These are phyloP conservation scores for Oceanites oceanicus DNA, from an alignment of 2,113 vertebrate genomes.

Conservation along the genomic window DNA sequence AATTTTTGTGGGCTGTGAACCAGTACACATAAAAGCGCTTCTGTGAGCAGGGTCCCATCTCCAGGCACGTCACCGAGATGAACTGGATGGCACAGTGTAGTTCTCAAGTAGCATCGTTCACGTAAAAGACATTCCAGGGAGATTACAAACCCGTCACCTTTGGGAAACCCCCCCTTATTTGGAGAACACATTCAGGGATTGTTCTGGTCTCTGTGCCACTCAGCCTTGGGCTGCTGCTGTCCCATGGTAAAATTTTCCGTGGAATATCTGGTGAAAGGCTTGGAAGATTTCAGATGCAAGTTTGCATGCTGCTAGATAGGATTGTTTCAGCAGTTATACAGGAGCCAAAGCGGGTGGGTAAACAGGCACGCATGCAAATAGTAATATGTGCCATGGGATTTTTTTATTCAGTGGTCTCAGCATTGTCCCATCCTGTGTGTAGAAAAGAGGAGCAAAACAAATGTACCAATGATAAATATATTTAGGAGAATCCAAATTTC, in stretches of 20 bases:
- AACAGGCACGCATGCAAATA: accelerated
- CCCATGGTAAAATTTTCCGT: not conserved
- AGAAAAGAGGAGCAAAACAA: not conserved
- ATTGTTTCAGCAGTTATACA: not conserved
- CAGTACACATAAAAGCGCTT: not conserved
- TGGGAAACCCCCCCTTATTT: not conserved
- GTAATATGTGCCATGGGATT: too few species aligned
- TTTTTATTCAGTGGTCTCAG: not conserved
- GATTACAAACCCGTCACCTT: not conserved
- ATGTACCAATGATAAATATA: not conserved
- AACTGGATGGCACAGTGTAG: not conserved
- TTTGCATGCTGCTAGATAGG: not conserved
- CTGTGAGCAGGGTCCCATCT: constrained; percentile 11
- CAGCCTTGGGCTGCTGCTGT: not conserved
- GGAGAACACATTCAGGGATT: constrained; percentile 26
- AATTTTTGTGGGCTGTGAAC: not conserved
- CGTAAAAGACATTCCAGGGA: constrained; percentile 27
- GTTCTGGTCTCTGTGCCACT: not conserved
- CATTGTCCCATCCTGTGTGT: not conserved
- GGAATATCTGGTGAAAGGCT: not conserved
- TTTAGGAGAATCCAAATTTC: not conserved
- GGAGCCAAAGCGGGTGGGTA: accelerated
- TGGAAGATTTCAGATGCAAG: not conserved
- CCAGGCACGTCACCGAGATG: not conserved
- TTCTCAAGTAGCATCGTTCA: not conserved